Evolutionary conservation across 2,888 invertebrate genomes (phyloP), one percentile per base, ranked within the genome.

Genomic region (Coelopa pilipes): DNA sequence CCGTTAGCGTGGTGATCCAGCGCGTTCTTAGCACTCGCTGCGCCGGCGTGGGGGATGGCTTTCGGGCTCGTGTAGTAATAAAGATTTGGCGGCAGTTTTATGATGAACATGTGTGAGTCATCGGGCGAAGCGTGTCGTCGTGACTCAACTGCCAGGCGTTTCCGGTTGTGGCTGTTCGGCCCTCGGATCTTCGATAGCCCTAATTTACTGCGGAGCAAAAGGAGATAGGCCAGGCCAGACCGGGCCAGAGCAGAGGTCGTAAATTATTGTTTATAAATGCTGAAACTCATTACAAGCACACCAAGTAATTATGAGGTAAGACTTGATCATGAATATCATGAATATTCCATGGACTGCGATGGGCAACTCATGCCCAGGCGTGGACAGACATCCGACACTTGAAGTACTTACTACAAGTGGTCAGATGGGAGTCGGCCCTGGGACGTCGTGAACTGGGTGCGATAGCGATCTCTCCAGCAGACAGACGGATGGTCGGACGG

Each of bases 41-140:
- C 72, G 24, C 67, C 66, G 21, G 55, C 66, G 46, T 69, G 76
- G 57, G 65, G 62, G 66, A 63, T 62, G 0, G 93, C 92, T 68
- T 91, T 91, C 45, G 92, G 90, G 81, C 92, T 90, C 5, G 91
- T 91, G 88, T 95, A 95, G 86, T 94, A 95, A 81, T 93, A 93
- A 17, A 92, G 92, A 86, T 93, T 94, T n/a, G 95, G 94, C 0
- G 95, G 95, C 69, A 95, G 89, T 84, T 95, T 95, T 79, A 95
- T 94, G 84, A 95, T 92, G 89, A 92, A 95, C 91, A 95, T 94
- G 87, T 94, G 93, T 49, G 95, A 95, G 85, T 95, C 95, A 79
- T 93, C 93, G 0, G 92, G 91, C 78, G 90, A 86, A 74, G 91
- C 90, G 84, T 92, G 92, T 79, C 92, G 90, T 75, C 93, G 89